These are phyloP conservation scores for Rhogogaster chlorosoma DNA, from an alignment of 2,888 invertebrate genomes.

Conservation along the genomic window DNA sequence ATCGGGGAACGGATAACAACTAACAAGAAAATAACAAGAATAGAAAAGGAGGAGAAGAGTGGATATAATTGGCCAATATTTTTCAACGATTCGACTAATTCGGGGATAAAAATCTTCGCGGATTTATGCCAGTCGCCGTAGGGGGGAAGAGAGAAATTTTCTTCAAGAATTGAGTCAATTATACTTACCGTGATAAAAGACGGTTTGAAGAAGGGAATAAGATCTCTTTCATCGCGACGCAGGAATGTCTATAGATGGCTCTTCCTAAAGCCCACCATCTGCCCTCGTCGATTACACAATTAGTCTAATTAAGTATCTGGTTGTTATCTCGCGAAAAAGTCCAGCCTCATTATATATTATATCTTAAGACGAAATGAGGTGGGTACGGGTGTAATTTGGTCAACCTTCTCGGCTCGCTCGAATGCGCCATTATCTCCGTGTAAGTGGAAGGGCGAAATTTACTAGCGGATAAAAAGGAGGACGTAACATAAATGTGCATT, in stretches of 20 bases:
- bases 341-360: neutral
- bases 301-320: conserved; percentile 20
- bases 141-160: neutral
- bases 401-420: neutral
- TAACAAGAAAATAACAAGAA: neutral
- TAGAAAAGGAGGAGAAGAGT: neutral
- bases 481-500: neutral
- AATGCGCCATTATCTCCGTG: neutral
- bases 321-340: neutral
- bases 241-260: neutral
- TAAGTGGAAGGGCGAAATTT: neutral
- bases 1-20: neutral
- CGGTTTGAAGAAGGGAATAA: neutral
- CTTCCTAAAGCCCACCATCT: neutral
- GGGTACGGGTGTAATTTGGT: conserved; percentile 7
- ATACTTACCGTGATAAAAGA: neutral
- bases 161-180: neutral
- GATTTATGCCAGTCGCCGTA: neutral
- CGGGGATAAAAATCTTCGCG: neutral
- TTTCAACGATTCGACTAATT: neutral
- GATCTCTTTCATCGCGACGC: neutral
- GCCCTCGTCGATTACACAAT: neutral
- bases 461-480: neutral
- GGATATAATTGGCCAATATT: neutral
- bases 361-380: neutral